phyloP scores from a whole-genome alignment of 1,140 invertebrate species.

The Drosophila rufa region DNA sequence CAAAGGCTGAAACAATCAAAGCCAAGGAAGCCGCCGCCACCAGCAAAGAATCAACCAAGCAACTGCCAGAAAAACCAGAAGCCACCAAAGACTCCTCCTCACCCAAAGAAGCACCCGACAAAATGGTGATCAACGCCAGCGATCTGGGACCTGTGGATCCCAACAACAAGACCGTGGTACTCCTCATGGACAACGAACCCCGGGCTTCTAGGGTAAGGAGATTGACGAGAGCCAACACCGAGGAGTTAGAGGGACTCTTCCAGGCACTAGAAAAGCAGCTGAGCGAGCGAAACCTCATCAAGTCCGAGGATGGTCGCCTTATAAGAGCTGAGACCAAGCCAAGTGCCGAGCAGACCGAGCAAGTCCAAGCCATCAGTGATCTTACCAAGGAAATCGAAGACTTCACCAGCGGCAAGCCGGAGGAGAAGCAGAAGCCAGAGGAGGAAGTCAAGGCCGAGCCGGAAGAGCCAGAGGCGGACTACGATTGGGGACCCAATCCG shows the following conservation, averaged over 20 bases:
- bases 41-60: slow-evolving; percentile 9
- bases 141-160: slow-evolving; percentile 55
- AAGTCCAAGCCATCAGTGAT: slow-evolving; percentile 71
- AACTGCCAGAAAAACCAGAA: slow-evolving; percentile 24
- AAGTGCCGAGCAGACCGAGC: slow-evolving; percentile 51
- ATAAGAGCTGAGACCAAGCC: slow-evolving; percentile 41
- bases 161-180: slow-evolving; percentile 76
- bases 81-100: not conserved
- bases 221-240: slow-evolving; percentile 76
- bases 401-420: slow-evolving; percentile 58
- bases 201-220: slow-evolving; percentile 71
- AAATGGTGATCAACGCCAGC: slow-evolving; percentile 35
- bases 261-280: slow-evolving; percentile 80
- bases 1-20: slow-evolving; percentile 10
- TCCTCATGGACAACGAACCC: slow-evolving; percentile 78
- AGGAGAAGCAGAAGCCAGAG: slow-evolving; percentile 7
- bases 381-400: slow-evolving; percentile 73
- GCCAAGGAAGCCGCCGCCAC: not conserved
- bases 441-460: slow-evolving; percentile 5
- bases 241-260: slow-evolving; percentile 76
- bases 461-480: slow-evolving; percentile 48
- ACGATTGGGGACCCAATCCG: slow-evolving; percentile 78
- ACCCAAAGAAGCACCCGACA: slow-evolving; percentile 14
- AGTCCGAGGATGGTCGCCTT: slow-evolving; percentile 73
- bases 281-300: slow-evolving; percentile 68